Conservation (phyloP, 2,113 vertebrate genomes). For the Maccullochella peelii region DNA sequence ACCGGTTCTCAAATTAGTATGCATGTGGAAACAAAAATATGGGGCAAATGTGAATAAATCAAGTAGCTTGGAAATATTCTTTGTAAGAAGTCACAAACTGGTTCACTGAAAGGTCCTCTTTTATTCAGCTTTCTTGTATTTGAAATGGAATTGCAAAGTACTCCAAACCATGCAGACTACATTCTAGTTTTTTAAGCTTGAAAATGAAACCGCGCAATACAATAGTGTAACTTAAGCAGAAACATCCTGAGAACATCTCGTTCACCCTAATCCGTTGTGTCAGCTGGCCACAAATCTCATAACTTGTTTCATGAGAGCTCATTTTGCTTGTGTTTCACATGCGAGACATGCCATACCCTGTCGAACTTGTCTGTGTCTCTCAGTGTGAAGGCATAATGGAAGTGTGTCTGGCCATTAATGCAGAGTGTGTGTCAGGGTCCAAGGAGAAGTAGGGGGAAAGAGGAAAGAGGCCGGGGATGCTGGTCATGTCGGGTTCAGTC, state of each 20-base stretch:
- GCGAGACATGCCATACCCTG: constrained; percentile 47
- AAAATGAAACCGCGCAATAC: constrained; percentile 2
- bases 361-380: constrained; percentile 36
- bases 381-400: constrained; percentile 21
- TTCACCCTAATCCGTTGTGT: constrained; percentile 40
- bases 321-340: constrained; percentile 58
- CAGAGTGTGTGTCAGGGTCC: constrained; percentile 4
- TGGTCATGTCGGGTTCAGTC: constrained; percentile 34
- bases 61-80: constrained; percentile 29
- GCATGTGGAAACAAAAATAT: constrained; percentile 55
- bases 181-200: not conserved
- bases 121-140: constrained; percentile 29
- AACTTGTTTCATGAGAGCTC: constrained; percentile 33
- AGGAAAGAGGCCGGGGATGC: not conserved
- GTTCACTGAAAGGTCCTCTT: constrained; percentile 32
- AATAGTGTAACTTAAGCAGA: constrained; percentile 41
- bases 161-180: not conserved
- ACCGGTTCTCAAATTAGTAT: constrained; percentile 45
- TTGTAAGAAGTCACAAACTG: constrained; percentile 33
- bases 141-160: constrained; percentile 39
- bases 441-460: not conserved
- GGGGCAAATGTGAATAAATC: constrained; percentile 66
- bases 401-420: constrained; percentile 27
- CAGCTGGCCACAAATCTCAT: constrained; percentile 38
- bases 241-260: constrained; percentile 47